These are phyloP conservation scores for Hoplostethus mediterraneus DNA, from an alignment of 2,797 vertebrate genomes.

Conservation along the genomic window DNA sequence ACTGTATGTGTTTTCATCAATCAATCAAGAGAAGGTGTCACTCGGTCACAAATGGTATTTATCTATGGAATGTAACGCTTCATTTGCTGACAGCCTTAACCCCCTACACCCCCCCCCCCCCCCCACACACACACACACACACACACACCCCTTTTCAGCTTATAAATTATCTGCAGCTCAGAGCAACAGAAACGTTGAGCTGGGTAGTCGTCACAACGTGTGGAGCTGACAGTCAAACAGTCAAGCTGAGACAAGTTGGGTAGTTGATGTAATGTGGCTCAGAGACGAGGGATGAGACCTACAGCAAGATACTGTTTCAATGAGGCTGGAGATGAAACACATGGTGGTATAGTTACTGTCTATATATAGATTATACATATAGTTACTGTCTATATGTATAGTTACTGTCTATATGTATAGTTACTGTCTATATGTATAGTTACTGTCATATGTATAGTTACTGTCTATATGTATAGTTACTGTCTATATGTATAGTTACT, in stretches of 20 bases:
- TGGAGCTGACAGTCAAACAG: conserved; percentile 4
- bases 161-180: not conserved
- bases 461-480: too few species aligned
- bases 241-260: conserved; percentile 46
- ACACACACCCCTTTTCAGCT: not conserved
- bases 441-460: too few species aligned
- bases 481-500: not conserved
- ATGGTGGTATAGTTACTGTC: too few species aligned
- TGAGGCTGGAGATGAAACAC: too few species aligned
- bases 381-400: too few species aligned
- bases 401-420: too few species aligned
- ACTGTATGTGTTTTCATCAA: not conserved
- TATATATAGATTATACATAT: too few species aligned
- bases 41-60: not conserved
- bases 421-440: too few species aligned
- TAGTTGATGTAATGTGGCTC: not conserved
- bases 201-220: not conserved
- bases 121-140: conserved; percentile 5
- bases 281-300: not conserved
- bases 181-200: not conserved
- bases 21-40: not conserved
- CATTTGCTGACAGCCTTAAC: not conserved
- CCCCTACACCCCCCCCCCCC: not conserved
- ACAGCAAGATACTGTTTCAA: too few species aligned
- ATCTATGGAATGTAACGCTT: not conserved